Percentiles rank a stretch among this genome's conserved stretches.
Evolutionary conservation across 53 echinoderm and acorn worm species (phyloP).

Genomic region (Paracentrotus lividus): DNA sequence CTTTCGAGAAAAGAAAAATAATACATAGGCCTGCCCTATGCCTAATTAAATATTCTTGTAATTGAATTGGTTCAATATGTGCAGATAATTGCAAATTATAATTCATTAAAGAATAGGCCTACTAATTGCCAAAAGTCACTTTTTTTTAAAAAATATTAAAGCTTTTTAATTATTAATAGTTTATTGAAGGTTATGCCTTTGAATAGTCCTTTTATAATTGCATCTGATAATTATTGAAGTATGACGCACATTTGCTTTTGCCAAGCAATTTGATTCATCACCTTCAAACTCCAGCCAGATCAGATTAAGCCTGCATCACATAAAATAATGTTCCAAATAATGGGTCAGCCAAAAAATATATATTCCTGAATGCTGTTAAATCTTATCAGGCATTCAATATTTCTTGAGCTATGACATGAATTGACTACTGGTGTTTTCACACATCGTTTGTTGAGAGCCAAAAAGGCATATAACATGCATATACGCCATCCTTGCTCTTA

Average conservation of each 20-base stretch:
- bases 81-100: not conserved
- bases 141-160: not conserved
- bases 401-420: not conserved
- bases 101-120: not conserved
- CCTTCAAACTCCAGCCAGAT: not conserved
- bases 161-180: not conserved
- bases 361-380: not conserved
- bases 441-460: too few relatives aligned
- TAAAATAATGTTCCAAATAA: not conserved
- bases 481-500: too few relatives aligned
- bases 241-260: slow-evolving; percentile 5
- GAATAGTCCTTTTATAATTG: not conserved
- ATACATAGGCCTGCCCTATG: too few relatives aligned
- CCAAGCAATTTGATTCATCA: not conserved
- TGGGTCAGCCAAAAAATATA: not conserved
- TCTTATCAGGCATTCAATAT: not conserved
- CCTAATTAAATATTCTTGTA: too few relatives aligned
- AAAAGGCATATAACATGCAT: too few relatives aligned
- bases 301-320: not conserved
- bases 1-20: not conserved
- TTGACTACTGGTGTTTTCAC: not conserved
- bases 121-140: too few relatives aligned
- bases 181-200: not conserved
- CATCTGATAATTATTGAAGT: not conserved
- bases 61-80: not conserved